Base-by-base conservation (phyloP, 1,140 invertebrate genomes). In the Zaprionus capensis region DNA sequence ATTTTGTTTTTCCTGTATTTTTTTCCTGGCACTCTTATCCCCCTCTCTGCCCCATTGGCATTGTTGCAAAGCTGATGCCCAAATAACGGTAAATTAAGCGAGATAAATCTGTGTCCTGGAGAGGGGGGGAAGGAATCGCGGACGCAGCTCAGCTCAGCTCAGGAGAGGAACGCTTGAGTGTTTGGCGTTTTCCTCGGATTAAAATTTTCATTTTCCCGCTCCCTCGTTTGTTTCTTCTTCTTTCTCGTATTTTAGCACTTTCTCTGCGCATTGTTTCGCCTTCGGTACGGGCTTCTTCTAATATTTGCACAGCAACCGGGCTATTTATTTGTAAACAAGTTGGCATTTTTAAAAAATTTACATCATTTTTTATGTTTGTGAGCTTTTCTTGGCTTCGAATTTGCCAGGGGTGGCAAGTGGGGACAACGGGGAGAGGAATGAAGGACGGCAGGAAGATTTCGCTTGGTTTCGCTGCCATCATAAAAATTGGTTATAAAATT, bases 1-100 rank as follows among this genome's bases (percentile, higher is more conserved):
- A 88, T 88, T 88, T 84, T 84, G 78, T 81, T 84, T 66, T 84
- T 84, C 81, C 65, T 81, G 66, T 80, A 57, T 64, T 69, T 62
- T 71, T 51, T 62, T 36, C 4, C 1, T 58, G 9, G 6, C 58
- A 11, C 6, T 24, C 12, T 26, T 0, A 31, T 4, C 14, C 17
- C 46, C 31, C 1, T 34, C 44, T 15, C 20, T 49, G 7, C 24
- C 9, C 61, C 46, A 61, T 65, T 82, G 70, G 76, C 76, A 87
- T 80, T 87, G 72, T 87, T 77, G 80, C 77, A 88, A 88, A 87
- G 84, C 83, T 87, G 84, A 87, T 87, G 84, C 83, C 78, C 83
- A 88, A 87, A 87, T 87, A 87, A 87, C 84, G 84, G 70, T 87
- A 87, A 87, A 87, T 87, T 88, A 87, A 84, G 84, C 83, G 84